A percentile compares a stretch with the other conserved stretches of the same genome.
These are phyloP conservation scores for Dipodomys spectabilis DNA, from an alignment of 2,113 vertebrate genomes.

Conservation along the genomic window DNA sequence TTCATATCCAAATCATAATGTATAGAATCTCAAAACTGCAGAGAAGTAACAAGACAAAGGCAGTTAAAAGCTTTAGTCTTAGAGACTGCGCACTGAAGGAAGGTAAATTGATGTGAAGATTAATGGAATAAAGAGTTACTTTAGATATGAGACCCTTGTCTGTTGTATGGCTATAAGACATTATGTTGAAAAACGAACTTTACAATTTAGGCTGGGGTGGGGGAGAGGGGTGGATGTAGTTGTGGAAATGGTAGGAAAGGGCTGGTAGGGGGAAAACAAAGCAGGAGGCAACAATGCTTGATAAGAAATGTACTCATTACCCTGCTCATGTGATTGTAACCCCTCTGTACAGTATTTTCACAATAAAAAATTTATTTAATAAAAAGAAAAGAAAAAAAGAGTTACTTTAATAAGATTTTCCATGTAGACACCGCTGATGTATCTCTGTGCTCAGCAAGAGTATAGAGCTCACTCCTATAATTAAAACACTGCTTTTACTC, in stretches of 20 bases:
- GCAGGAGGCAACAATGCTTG: no score
- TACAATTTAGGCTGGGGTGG: no score
- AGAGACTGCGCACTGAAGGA: not conserved
- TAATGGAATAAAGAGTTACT: no score
- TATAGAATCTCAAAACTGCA: not conserved
- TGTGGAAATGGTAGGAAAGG: no score
- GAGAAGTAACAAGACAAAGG: not conserved
- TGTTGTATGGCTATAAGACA: no score
- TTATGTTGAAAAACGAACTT: no score
- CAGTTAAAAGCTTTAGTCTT: not conserved
- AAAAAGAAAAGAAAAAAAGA: not conserved
- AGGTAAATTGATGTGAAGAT: not conserved
- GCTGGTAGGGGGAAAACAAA: no score
- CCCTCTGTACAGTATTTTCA: no score
- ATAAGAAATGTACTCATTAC: no score
- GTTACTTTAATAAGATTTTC: not conserved
- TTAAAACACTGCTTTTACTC: not conserved
- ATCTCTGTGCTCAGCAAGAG: not conserved
- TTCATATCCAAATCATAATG: not conserved
- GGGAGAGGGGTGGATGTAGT: no score
- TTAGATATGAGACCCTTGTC: not conserved
- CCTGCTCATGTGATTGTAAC: no score
- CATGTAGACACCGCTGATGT: not conserved
- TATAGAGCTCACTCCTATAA: not conserved
- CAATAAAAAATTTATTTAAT: no score